A percentile compares a stretch with the other conserved stretches of the same genome.
These are phyloP conservation scores for Glyphotaelius pellucidus DNA, from an alignment of 2,888 invertebrate genomes.

Conservation along the genomic window DNA sequence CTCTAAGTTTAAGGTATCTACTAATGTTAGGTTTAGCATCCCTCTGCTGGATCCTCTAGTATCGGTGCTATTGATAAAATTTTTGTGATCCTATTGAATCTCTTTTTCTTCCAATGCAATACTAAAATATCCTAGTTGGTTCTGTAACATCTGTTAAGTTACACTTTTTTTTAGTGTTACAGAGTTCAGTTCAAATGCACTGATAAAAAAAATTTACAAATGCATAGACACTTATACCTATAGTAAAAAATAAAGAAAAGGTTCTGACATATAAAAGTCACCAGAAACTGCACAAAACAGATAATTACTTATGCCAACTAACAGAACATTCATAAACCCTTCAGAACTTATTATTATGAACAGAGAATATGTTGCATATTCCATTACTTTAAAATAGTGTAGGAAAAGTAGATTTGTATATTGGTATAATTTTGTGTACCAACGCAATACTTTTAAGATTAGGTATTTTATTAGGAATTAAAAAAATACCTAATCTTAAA, in stretches of 20 bases:
- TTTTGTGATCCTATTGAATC: not conserved
- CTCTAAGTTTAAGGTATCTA: not conserved
- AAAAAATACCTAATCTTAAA: no score
- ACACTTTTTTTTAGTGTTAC: not conserved
- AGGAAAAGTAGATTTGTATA: not conserved
- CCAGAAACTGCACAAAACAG: not conserved
- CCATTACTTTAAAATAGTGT: not conserved
- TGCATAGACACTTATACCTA: no score
- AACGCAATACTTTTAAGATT: not conserved
- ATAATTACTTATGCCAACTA: not conserved
- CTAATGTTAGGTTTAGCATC: not conserved
- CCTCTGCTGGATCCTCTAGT: conserved; percentile 26
- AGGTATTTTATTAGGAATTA: no score
- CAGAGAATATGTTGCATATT: not conserved
- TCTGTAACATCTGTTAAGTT: not conserved
- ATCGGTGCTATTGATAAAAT: conserved; percentile 6
- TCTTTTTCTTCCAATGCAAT: not conserved
- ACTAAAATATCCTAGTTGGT: not conserved
- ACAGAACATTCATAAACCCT: not conserved
- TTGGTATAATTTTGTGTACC: not conserved
- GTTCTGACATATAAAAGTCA: not conserved
- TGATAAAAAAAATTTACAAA: no score
- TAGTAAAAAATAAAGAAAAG: no score
- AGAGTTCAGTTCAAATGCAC: not conserved
- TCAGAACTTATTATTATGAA: not conserved